A percentile compares a stretch with the other conserved stretches of the same genome.
phyloP scores from a whole-genome alignment of 2,888 invertebrate genomes.

The Drosophila falleni region DNA sequence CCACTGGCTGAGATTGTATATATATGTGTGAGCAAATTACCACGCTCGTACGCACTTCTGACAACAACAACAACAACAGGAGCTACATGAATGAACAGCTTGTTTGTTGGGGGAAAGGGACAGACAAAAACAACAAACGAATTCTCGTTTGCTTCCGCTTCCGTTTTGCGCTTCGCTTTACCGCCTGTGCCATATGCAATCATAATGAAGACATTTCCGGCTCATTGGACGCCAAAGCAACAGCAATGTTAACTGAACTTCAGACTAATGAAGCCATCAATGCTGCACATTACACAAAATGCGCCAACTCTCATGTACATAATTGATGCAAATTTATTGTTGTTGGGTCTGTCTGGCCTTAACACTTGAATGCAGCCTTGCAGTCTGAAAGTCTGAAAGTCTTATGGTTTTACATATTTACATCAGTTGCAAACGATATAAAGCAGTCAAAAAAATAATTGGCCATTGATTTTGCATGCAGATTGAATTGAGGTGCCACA shows the following conservation, averaged over 20 bases:
- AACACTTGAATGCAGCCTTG: conserved; percentile 53
- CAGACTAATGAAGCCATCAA: conserved; percentile 66
- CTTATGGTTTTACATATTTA: conserved; percentile 3
- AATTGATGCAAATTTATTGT: conserved; percentile 63
- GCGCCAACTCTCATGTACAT: conserved; percentile 23
- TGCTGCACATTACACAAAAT: conserved; percentile 41
- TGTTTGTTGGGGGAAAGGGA: background rate
- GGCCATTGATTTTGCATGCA: conserved; percentile 63
- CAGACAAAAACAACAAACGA: conserved; percentile 52
- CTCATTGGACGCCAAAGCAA: conserved; percentile 70
- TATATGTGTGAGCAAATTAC: conserved; percentile 56
- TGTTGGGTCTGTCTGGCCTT: conserved; percentile 24
- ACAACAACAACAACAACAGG: conserved; percentile 28
- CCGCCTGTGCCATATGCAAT: conserved; percentile 64
- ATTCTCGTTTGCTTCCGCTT: conserved; percentile 68
- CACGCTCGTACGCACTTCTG: conserved; percentile 74
- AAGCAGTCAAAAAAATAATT: conserved; percentile 35
- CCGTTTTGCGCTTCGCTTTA: conserved; percentile 34
- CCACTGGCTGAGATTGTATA: conserved; percentile 57
- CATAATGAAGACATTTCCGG: conserved; percentile 80
- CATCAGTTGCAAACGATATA: background rate
- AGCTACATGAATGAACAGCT: conserved; percentile 6
- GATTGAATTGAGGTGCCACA: conserved; percentile 59
- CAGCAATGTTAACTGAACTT: conserved; percentile 28
- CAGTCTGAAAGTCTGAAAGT: background rate